phyloP scores from a whole-genome alignment of 2,797 vertebrate species.

The Malacoraja senta region DNA sequence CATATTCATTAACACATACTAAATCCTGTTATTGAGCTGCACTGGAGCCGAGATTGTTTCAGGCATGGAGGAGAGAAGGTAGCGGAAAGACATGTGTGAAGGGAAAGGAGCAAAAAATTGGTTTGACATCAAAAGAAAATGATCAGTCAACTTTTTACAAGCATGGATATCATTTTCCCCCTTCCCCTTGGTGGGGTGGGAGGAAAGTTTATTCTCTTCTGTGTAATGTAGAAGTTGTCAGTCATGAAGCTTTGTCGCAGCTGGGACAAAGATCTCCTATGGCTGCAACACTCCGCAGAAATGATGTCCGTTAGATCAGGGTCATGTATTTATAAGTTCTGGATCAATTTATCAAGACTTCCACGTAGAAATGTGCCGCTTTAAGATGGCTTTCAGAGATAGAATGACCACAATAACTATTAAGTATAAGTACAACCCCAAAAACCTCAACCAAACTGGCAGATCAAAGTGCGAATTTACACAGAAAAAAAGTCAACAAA shows the following conservation, averaged over 20 bases:
- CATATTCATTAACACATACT: no score
- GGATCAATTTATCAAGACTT: neutral
- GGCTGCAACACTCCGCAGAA: neutral
- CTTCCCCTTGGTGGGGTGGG: no score
- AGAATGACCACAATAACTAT: neutral
- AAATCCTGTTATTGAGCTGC: no score
- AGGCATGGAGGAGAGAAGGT: no score
- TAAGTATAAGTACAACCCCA: neutral
- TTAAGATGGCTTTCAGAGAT: neutral
- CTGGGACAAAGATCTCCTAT: neutral
- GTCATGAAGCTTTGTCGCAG: neutral
- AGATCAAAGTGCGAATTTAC: neutral
- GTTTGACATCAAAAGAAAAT: no score
- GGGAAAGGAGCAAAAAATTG: neutral
- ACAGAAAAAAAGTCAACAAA: neutral
- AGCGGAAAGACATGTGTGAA: neutral
- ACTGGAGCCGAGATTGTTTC: no score
- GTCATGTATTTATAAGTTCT: neutral
- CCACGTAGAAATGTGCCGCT: neutral
- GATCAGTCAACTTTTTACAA: neutral
- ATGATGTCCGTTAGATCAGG: neutral
- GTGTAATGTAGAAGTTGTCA: neutral
- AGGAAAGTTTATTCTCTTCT: neutral
- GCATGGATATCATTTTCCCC: neutral
- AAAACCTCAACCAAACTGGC: neutral